Percentiles rank a stretch among this genome's conserved stretches.
Conservation (phyloP, 2,113 vertebrate species). For the Nyctereutes procyonoides region DNA sequence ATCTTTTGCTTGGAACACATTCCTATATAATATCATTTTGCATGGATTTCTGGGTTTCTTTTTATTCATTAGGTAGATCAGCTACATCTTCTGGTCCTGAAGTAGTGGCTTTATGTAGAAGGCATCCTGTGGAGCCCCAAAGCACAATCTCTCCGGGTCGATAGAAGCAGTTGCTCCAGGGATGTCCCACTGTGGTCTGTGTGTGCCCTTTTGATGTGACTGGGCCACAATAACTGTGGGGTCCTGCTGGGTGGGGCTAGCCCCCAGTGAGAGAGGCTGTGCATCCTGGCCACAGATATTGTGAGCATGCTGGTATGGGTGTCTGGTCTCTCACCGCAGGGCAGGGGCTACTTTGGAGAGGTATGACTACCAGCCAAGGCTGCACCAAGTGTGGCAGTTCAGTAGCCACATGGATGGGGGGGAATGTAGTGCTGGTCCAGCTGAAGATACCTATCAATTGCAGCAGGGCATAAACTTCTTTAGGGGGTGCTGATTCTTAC, state of each 20-base stretch:
- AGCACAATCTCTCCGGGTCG: neutral
- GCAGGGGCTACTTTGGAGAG: neutral
- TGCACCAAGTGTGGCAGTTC: neutral
- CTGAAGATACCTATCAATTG: neutral
- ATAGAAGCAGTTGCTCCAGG: neutral
- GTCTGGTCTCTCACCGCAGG: neutral
- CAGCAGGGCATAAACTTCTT: neutral
- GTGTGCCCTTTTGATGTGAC: neutral
- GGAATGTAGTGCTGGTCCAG: neutral
- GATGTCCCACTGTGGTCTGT: neutral
- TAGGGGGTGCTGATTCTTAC: neutral
- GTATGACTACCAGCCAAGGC: neutral
- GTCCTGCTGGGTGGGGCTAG: neutral
- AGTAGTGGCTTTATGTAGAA: neutral
- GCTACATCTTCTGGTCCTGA: neutral
- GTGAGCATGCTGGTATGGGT: neutral
- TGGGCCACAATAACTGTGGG: neutral
- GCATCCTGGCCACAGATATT: neutral
- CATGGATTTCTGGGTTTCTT: neutral
- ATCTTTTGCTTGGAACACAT: neutral
- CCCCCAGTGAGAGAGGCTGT: neutral
- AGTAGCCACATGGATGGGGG: neutral
- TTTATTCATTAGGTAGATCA: neutral
- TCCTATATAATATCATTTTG: neutral
- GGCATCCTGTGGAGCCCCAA: neutral